Percentiles rank a stretch among this genome's conserved stretches.
Conservation (phyloP, 2,113 vertebrate genomes). For the Meles meles region DNA sequence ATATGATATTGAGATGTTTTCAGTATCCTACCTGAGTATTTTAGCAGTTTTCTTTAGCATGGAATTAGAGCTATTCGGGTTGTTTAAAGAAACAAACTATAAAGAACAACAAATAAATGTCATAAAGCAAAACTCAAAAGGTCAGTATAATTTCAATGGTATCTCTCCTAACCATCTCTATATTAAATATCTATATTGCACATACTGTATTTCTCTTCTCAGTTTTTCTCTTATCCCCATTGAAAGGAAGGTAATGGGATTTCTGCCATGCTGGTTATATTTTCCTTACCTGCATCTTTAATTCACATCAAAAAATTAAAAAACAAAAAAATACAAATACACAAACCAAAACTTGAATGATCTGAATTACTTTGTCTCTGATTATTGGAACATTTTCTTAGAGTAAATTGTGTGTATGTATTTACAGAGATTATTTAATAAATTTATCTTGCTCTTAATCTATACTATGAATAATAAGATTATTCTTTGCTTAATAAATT, state of each 20-base stretch:
- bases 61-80: neutral
- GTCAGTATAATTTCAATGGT: neutral
- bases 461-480: neutral
- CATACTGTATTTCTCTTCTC: neutral
- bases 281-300: neutral
- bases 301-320: neutral
- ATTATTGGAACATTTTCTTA: neutral
- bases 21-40: neutral
- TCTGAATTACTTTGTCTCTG: slow-evolving; percentile 5
- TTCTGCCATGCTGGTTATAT: neutral
- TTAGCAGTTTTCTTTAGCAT: neutral
- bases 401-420: neutral
- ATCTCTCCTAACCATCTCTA: neutral
- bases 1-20: neutral
- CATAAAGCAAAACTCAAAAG: neutral
- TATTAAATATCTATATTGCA: neutral
- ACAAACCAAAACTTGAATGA: neutral
- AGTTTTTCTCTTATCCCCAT: neutral
- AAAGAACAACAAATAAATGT: neutral
- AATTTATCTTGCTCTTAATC: neutral
- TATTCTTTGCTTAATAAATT: neutral
- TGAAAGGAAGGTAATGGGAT: neutral
- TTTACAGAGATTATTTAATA: neutral
- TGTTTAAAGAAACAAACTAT: neutral
- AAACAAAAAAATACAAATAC: neutral